These are phyloP conservation scores for Heterocephalus glaber DNA, from an alignment of 2,113 vertebrate species.

Conservation along the genomic window DNA sequence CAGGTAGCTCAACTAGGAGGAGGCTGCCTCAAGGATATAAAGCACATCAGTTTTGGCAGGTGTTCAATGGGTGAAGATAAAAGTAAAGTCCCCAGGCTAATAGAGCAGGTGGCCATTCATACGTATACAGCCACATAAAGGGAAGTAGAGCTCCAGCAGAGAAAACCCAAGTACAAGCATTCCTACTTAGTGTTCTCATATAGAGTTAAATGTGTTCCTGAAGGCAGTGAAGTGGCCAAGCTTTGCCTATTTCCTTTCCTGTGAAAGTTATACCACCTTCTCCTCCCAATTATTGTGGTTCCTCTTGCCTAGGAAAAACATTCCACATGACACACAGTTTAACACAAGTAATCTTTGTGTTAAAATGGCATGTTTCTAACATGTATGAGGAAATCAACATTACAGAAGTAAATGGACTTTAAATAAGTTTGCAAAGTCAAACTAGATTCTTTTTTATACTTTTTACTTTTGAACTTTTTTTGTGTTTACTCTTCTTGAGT, in stretches of 20 bases:
- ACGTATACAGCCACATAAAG: background rate
- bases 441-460: background rate
- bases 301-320: background rate
- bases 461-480: conserved; percentile 14
- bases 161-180: background rate
- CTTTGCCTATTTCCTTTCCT: background rate
- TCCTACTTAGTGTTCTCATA: background rate
- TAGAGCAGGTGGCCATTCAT: background rate
- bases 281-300: background rate
- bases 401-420: conserved; percentile 28
- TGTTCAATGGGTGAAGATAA: background rate
- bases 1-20: background rate
- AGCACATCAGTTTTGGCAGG: background rate
- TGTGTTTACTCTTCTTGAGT: background rate
- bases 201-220: background rate
- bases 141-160: background rate
- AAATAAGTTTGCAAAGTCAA: background rate
- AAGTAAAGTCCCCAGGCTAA: background rate
- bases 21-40: conserved; percentile 4
- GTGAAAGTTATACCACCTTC: background rate
- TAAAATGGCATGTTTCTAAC: background rate
- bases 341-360: background rate
- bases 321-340: background rate
- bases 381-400: background rate
- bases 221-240: background rate